phyloP scores from a whole-genome alignment of 2,113 vertebrate genomes.

The Lepisosteus osseus region DNA sequence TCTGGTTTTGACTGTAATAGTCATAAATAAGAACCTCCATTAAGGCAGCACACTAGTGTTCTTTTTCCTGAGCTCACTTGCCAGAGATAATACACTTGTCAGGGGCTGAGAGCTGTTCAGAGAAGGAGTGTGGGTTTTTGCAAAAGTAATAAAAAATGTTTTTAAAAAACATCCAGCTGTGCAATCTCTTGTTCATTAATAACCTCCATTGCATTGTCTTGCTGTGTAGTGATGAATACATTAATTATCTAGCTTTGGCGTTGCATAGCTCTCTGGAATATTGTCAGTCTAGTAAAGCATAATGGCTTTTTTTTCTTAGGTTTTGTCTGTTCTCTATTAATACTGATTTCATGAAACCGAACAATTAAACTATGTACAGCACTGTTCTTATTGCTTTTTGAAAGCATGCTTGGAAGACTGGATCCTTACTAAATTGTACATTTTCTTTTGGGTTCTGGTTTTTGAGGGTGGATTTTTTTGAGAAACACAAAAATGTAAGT shows the following conservation, averaged over 20 bases:
- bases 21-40: slow-evolving; percentile 12
- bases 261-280: not conserved
- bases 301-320: too few species aligned
- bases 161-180: not conserved
- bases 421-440: too few species aligned
- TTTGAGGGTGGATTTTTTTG: too few species aligned
- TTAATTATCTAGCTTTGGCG: not conserved
- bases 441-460: too few species aligned
- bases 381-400: too few species aligned
- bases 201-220: not conserved
- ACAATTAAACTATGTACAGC: too few species aligned
- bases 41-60: not conserved
- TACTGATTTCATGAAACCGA: too few species aligned
- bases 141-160: not conserved
- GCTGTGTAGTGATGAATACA: not conserved
- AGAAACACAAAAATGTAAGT: too few species aligned
- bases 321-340: too few species aligned
- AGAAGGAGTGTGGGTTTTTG: not conserved
- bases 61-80: not conserved
- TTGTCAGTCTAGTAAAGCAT: not conserved
- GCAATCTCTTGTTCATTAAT: not conserved
- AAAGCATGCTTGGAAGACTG: too few species aligned
- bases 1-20: not conserved
- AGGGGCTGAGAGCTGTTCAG: too few species aligned
- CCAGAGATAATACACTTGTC: too few species aligned